Evolutionary conservation across 2,888 invertebrate genomes (phyloP).

Genomic region (Synergus japonicus): DNA sequence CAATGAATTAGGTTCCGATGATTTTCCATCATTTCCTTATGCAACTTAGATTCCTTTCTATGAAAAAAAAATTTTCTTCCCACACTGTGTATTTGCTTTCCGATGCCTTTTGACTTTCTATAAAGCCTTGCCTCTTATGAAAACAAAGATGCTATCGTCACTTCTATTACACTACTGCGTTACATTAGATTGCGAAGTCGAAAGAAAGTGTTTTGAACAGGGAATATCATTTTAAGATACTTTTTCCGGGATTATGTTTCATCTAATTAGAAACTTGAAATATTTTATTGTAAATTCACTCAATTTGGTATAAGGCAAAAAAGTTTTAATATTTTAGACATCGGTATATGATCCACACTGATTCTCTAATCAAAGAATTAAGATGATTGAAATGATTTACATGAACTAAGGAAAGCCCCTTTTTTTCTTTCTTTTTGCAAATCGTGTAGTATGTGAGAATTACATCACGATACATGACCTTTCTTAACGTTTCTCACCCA

Average conservation of each 20-base stretch:
- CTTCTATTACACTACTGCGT: conserved; percentile 52
- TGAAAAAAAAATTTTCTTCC: background rate
- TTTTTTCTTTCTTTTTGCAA: conserved; percentile 47
- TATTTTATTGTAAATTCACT: background rate
- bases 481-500: conserved; percentile 61
- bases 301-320: background rate
- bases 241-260: conserved; percentile 6
- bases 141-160: conserved; percentile 49
- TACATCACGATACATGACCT: conserved; percentile 60
- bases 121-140: conserved; percentile 38
- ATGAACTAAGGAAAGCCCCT: conserved; percentile 49
- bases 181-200: conserved; percentile 49
- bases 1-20: background rate
- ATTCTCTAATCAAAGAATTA: conserved; percentile 29
- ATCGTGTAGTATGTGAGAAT: conserved; percentile 56
- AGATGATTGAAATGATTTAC: too few species aligned
- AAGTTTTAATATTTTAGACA: background rate
- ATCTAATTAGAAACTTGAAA: background rate
- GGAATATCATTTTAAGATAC: background rate
- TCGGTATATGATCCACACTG: conserved; percentile 7
- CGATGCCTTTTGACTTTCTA: conserved; percentile 44
- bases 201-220: conserved; percentile 5
- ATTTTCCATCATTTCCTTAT: conserved; percentile 30
- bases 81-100: conserved; percentile 12
- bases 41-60: conserved; percentile 9